These are phyloP conservation scores for Wasmannia auropunctata DNA, from an alignment of 1,140 invertebrate species.

Conservation along the genomic window DNA sequence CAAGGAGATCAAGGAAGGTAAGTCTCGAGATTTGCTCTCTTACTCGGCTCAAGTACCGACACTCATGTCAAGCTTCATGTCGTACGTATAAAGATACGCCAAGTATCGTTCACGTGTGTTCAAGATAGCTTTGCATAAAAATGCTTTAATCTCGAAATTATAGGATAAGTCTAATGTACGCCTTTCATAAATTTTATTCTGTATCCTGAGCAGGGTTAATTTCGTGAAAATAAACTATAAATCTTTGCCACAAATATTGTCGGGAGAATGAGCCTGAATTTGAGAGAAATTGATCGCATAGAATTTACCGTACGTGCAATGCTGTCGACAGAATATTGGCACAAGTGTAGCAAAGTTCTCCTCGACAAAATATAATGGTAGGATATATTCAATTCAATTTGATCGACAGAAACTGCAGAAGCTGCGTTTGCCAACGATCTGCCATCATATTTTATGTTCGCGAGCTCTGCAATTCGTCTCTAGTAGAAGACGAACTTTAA, in stretches of 20 bases:
- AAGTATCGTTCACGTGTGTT: slow-evolving; percentile 3
- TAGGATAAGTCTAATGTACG: background rate
- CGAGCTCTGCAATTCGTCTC: background rate
- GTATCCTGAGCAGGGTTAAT: background rate
- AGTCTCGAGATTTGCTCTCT: slow-evolving; percentile 34
- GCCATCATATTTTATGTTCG: background rate
- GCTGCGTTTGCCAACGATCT: background rate
- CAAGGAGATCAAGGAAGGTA: slow-evolving; percentile 35
- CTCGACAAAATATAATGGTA: background rate
- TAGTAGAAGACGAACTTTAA: background rate
- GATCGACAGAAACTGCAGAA: background rate
- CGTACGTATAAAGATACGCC: slow-evolving; percentile 4
- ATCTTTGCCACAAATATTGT: background rate
- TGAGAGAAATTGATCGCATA: background rate
- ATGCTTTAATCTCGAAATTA: slow-evolving; percentile 5
- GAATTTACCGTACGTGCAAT: background rate
- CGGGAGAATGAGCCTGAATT: background rate
- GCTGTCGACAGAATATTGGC: background rate
- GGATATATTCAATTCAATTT: background rate
- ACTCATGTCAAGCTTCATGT: slow-evolving; percentile 40
- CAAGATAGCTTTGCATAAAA: slow-evolving; percentile 1
- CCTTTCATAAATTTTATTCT: background rate
- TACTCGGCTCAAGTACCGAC: slow-evolving; percentile 28
- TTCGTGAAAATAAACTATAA: background rate
- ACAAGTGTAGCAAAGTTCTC: background rate